These are phyloP conservation scores for Tokudaia muenninki DNA, from an alignment of 2,797 vertebrate species.

Conservation along the genomic window DNA sequence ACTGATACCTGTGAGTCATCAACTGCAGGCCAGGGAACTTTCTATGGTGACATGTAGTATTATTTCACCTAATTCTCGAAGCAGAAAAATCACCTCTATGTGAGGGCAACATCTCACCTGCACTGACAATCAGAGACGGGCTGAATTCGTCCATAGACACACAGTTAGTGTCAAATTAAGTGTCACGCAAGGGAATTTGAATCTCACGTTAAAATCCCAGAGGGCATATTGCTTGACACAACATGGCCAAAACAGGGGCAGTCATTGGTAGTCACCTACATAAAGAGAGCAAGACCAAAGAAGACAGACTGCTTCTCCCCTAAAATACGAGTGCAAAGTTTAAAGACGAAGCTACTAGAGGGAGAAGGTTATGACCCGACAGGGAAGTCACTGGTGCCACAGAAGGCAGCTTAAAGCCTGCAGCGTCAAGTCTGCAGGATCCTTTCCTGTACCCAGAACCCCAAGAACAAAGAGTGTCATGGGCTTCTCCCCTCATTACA, in stretches of 20 bases:
- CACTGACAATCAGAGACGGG: background rate
- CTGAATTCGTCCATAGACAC: background rate
- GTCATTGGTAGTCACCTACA: background rate
- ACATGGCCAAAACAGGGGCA: background rate
- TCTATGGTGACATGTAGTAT: background rate
- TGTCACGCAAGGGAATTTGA: background rate
- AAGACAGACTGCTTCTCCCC: background rate
- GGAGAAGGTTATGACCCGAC: background rate
- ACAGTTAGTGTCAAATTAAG: background rate
- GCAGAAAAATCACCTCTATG: background rate
- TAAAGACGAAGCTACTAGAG: background rate
- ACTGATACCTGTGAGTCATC: background rate
- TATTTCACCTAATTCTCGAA: background rate
- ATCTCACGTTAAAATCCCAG: background rate
- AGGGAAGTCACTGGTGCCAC: background rate
- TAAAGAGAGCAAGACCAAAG: background rate
- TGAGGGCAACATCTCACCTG: background rate
- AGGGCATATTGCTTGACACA: background rate
- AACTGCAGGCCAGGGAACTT: background rate
- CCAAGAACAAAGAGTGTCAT: fast-evolving
- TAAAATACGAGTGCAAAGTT: background rate
- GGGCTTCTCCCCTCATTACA: background rate
- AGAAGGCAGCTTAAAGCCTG: background rate
- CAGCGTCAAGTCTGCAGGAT: background rate
- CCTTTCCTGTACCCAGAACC: background rate